A percentile compares a stretch with the other conserved stretches of the same genome.
Conservation (phyloP, 2,113 vertebrate genomes). For the Suncus etruscus region DNA sequence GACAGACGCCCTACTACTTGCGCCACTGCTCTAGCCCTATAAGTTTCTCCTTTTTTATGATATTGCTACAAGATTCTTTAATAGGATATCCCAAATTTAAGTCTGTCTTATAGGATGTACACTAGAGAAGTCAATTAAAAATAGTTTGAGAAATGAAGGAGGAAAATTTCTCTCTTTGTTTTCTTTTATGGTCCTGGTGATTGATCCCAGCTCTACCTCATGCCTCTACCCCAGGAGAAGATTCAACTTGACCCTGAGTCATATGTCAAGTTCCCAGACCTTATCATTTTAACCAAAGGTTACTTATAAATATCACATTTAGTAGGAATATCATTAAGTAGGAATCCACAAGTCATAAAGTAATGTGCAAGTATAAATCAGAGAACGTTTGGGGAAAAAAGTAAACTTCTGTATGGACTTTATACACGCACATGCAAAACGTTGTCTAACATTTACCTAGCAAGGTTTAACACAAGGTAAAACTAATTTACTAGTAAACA, state of each 20-base stretch:
- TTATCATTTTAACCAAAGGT: not conserved
- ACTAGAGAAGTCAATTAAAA: not conserved
- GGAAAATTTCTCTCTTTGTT: not conserved
- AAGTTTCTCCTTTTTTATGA: not conserved
- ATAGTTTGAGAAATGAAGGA: not conserved
- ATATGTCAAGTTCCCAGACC: no score
- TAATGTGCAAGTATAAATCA: not conserved
- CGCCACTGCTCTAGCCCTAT: no score
- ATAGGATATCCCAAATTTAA: not conserved
- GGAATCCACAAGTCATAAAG: not conserved
- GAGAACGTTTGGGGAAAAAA: not conserved
- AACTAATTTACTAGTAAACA: not conserved
- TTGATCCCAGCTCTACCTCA: no score
- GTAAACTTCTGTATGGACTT: not conserved
- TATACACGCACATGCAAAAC: not conserved
- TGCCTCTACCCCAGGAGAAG: no score
- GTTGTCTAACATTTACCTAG: not conserved
- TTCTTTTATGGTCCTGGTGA: no score
- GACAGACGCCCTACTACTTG: no score
- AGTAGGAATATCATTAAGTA: no score
- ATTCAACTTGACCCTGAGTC: no score
- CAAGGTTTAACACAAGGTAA: no score
- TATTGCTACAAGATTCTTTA: not conserved
- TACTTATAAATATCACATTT: not conserved
- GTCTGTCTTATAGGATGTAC: not conserved